Conservation (phyloP, 2,888 invertebrate genomes). For the Lasioglossum vierecki region DNA sequence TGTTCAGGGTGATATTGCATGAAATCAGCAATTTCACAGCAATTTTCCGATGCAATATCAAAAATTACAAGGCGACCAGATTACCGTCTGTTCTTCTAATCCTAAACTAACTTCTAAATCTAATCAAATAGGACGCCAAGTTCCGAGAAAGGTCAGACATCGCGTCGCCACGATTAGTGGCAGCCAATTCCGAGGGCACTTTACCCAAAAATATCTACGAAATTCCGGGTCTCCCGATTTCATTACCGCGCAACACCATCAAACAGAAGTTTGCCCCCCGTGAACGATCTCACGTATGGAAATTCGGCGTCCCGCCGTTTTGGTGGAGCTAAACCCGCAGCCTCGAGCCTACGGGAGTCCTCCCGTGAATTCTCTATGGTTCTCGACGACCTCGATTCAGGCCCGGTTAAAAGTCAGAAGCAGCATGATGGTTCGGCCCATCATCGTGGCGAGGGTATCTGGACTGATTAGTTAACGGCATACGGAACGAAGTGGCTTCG, state of each 20-base stretch:
- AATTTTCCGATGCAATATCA: no score
- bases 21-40: no score
- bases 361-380: not conserved
- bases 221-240: constrained; percentile 3
- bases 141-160: not conserved
- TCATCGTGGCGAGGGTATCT: constrained; percentile 48
- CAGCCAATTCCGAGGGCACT: not conserved
- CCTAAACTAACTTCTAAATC: not conserved
- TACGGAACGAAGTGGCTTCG: constrained; percentile 57
- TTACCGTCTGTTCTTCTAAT: no score
- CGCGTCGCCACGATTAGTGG: not conserved
- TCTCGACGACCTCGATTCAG: constrained; percentile 42
- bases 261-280: constrained; percentile 28
- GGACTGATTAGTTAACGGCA: constrained; percentile 79
- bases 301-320: constrained; percentile 30
- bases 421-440: constrained; percentile 40
- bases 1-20: no score
- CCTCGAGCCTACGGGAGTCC: not conserved
- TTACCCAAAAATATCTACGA: not conserved
- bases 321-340: constrained; percentile 4
- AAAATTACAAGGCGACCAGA: no score
- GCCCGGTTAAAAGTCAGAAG: constrained; percentile 61
- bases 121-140: not conserved
- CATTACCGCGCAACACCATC: constrained; percentile 34
- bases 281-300: constrained; percentile 35